phyloP scores from a whole-genome alignment of 2,113 vertebrate species.

The Pagrus major region DNA sequence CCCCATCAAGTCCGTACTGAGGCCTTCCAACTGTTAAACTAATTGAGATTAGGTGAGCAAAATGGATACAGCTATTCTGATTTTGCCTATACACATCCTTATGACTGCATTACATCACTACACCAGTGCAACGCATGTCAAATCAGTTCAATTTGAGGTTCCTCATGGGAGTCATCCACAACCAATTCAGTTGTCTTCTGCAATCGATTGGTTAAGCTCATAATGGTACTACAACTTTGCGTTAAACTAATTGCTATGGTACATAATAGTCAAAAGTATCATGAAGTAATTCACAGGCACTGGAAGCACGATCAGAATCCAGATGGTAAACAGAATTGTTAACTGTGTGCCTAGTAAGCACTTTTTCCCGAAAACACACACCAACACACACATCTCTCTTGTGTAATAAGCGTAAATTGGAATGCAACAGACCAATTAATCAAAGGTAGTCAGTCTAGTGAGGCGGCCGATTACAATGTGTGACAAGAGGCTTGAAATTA shows the following conservation, averaged over 20 bases:
- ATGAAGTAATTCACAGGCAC: constrained; percentile 27
- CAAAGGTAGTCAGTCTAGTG: constrained; percentile 56
- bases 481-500: constrained; percentile 72
- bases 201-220: constrained; percentile 62
- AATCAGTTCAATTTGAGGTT: constrained; percentile 41
- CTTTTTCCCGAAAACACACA: constrained; percentile 31
- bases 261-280: constrained; percentile 35
- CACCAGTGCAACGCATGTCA: constrained; percentile 15
- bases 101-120: background rate
- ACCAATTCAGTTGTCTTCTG: constrained; percentile 37
- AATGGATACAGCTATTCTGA: background rate
- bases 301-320: constrained; percentile 27
- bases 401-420: constrained; percentile 68
- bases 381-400: constrained; percentile 18
- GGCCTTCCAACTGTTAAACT: constrained; percentile 24
- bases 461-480: constrained; percentile 59
- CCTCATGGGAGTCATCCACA: constrained; percentile 35
- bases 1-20: background rate
- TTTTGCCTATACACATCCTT: constrained; percentile 1
- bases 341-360: constrained; percentile 31
- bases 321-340: constrained; percentile 40
- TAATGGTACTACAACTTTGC: constrained; percentile 37
- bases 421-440: constrained; percentile 72
- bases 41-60: background rate
- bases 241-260: constrained; percentile 37